Percentiles rank a stretch among this genome's conserved stretches.
phyloP scores from a whole-genome alignment of 2,888 invertebrate species.

The Mongoloraphidia duomilia region DNA sequence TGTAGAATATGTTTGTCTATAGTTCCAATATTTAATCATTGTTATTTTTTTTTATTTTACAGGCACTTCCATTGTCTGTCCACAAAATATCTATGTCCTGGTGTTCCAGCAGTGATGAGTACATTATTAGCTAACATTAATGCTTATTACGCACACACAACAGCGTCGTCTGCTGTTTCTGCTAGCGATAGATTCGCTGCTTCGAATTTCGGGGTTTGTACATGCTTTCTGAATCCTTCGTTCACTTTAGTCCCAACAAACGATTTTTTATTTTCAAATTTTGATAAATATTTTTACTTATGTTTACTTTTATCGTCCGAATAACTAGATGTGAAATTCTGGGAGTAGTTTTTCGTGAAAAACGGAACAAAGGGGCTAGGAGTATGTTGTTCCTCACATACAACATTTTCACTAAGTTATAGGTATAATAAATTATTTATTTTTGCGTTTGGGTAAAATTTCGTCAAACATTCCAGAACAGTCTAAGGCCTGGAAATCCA shows the following conservation, averaged over 20 bases:
- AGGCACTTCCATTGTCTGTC: conserved; percentile 99
- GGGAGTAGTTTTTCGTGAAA: too few relatives aligned
- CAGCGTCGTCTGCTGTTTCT: conserved; percentile 93
- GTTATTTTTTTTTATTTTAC: conserved; percentile 23
- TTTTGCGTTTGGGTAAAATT: too few relatives aligned
- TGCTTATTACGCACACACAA: conserved; percentile 97
- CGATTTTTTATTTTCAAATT: not conserved
- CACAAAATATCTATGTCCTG: conserved; percentile 96
- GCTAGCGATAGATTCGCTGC: conserved; percentile 98
- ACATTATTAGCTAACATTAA: conserved; percentile 98
- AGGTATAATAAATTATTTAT: too few relatives aligned
- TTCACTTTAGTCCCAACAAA: not conserved
- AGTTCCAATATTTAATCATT: too few relatives aligned
- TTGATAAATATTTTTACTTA: conserved; percentile 1
- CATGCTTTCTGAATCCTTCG: not conserved
- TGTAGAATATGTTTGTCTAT: too few relatives aligned
- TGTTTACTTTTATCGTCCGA: too few relatives aligned
- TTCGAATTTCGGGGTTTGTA: conserved; percentile 94
- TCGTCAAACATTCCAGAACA: too few relatives aligned
- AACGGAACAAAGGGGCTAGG: too few relatives aligned
- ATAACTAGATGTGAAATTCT: too few relatives aligned
- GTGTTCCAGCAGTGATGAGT: conserved; percentile 98
- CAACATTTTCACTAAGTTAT: too few relatives aligned
- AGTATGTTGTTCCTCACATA: too few relatives aligned
- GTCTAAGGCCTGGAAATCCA: too few relatives aligned